These are phyloP conservation scores for Diachrysia chrysitis DNA, from an alignment of 2,888 invertebrate species.

Conservation along the genomic window DNA sequence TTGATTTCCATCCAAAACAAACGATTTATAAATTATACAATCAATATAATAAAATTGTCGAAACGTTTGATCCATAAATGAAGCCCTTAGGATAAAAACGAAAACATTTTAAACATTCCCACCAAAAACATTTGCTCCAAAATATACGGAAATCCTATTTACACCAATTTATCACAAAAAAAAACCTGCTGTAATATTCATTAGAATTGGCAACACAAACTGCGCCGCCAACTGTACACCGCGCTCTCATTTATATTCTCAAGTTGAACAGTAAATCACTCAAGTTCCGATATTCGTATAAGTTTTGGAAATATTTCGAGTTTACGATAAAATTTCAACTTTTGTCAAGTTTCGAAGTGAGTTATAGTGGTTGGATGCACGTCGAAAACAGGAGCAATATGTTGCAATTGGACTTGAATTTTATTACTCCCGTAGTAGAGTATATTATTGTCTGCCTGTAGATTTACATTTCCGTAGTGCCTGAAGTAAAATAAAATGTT, in stretches of 20 bases:
- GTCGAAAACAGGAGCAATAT: slow-evolving; percentile 53
- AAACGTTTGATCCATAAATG: background rate
- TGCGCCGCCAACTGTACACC: slow-evolving; percentile 51
- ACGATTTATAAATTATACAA: too few species aligned
- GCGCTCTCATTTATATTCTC: slow-evolving; percentile 62
- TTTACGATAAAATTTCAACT: slow-evolving; percentile 79
- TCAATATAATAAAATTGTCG: background rate
- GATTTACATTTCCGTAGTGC: slow-evolving; percentile 47
- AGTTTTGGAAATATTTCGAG: slow-evolving; percentile 73
- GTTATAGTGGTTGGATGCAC: slow-evolving; percentile 69
- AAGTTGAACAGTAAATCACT: slow-evolving; percentile 77
- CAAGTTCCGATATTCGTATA: slow-evolving; percentile 68
- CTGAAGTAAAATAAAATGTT: slow-evolving; percentile 55
- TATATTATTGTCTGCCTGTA: slow-evolving; percentile 32
- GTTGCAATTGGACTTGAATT: slow-evolving; percentile 34
- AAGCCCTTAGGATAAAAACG: background rate
- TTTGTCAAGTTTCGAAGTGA: slow-evolving; percentile 75
- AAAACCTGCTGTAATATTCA: slow-evolving; percentile 44
- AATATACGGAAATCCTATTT: slow-evolving; percentile 26
- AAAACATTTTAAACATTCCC: slow-evolving; percentile 21
- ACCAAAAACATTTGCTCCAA: background rate
- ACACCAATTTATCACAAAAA: slow-evolving; percentile 42
- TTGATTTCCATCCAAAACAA: too few species aligned
- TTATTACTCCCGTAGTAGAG: slow-evolving; percentile 23
- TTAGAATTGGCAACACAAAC: slow-evolving; percentile 53